Evolutionary conservation across 2,888 invertebrate species (phyloP).

Genomic region (Sussaba pulchella): DNA sequence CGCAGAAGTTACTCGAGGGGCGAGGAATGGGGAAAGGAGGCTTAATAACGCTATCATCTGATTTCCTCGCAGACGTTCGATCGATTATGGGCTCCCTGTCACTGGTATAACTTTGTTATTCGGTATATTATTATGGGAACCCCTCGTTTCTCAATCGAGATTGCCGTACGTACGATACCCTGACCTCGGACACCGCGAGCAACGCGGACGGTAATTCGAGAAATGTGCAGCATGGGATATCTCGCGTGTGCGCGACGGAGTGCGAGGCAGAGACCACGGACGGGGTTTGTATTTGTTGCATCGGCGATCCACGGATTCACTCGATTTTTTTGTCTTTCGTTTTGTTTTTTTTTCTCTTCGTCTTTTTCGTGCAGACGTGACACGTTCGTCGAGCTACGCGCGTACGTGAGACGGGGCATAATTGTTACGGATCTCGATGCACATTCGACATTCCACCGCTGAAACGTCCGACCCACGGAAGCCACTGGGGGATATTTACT

Average conservation of each 20-base stretch:
- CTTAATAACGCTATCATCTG: slow-evolving; percentile 64
- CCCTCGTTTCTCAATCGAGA: background rate
- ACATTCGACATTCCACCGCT: slow-evolving; percentile 33
- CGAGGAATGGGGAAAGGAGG: too few relatives aligned
- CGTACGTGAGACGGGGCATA: slow-evolving; percentile 73
- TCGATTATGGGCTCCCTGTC: slow-evolving; percentile 52
- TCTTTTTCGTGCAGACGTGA: background rate
- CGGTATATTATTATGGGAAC: slow-evolving; percentile 25
- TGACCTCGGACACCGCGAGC: slow-evolving; percentile 7
- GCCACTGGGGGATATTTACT: background rate
- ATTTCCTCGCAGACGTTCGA: slow-evolving; percentile 58
- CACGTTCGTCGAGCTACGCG: slow-evolving; percentile 70
- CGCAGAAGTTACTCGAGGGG: slow-evolving; percentile 28
- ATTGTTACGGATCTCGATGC: slow-evolving; percentile 59
- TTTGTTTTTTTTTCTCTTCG: slow-evolving; percentile 47
- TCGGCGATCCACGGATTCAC: slow-evolving; percentile 16
- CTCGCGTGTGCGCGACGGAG: background rate
- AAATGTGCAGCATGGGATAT: background rate
- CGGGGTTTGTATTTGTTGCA: background rate
- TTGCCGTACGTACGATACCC: background rate
- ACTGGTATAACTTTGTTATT: slow-evolving; percentile 28
- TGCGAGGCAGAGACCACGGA: background rate
- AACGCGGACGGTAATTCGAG: slow-evolving; percentile 6
- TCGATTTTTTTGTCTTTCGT: slow-evolving; percentile 45
- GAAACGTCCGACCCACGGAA: slow-evolving; percentile 5